phyloP scores from a whole-genome alignment of 2,888 invertebrate genomes.

The Rutpela maculata region DNA sequence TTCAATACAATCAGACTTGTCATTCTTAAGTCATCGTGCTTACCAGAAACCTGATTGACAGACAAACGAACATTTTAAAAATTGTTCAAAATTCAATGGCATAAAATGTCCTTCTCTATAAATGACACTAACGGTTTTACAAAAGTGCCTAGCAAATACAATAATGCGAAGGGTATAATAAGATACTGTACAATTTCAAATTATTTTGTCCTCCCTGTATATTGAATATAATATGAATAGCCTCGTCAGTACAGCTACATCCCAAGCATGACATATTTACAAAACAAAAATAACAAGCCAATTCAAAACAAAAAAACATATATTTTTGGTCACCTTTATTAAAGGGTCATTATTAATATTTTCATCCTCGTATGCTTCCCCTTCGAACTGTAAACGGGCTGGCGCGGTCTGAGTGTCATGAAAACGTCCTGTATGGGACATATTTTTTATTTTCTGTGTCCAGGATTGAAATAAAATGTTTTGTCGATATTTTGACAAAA shows the following conservation, averaged over 20 bases:
- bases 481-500: neutral
- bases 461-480: neutral
- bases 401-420: constrained; percentile 73
- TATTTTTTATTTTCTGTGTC: constrained; percentile 31
- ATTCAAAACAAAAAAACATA: constrained; percentile 22
- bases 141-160: too few relatives aligned
- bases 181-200: neutral
- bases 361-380: constrained; percentile 59
- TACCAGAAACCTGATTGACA: too few relatives aligned
- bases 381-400: constrained; percentile 69
- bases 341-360: constrained; percentile 54
- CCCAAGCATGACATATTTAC: constrained; percentile 8
- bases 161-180: too few relatives aligned
- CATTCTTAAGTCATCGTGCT: too few relatives aligned
- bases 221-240: neutral
- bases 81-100: too few relatives aligned
- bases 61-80: too few relatives aligned
- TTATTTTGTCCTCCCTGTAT: constrained; percentile 11
- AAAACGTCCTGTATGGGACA: constrained; percentile 59
- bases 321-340: constrained; percentile 53
- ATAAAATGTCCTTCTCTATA: too few relatives aligned
- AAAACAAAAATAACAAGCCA: constrained; percentile 42
- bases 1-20: too few relatives aligned
- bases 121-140: too few relatives aligned
- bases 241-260: neutral